Conservation (phyloP, 2,888 invertebrate species). For the Luffia ferchaultella region DNA sequence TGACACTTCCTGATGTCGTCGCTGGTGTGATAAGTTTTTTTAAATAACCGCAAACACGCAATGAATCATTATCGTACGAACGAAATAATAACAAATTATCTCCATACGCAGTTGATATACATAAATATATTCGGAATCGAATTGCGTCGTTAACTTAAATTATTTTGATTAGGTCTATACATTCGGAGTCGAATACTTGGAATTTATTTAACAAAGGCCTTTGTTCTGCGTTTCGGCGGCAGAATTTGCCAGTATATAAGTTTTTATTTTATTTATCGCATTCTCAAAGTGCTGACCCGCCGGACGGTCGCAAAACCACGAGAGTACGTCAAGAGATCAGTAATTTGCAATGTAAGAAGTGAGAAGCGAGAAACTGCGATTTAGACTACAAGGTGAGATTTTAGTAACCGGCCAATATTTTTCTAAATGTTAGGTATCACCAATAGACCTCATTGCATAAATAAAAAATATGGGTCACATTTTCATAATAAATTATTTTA, state of each 20-base stretch:
- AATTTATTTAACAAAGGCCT: conserved; percentile 6
- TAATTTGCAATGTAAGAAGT: too few relatives aligned
- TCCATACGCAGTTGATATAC: not conserved
- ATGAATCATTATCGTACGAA: not conserved
- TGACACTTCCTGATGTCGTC: not conserved
- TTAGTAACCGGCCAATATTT: too few relatives aligned
- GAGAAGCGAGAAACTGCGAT: too few relatives aligned
- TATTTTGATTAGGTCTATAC: not conserved
- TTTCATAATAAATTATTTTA: too few relatives aligned
- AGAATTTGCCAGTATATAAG: not conserved
- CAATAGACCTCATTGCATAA: too few relatives aligned
- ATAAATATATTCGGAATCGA: not conserved
- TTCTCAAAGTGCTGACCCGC: conserved; percentile 49
- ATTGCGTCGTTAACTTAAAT: not conserved
- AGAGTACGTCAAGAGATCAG: too few relatives aligned
- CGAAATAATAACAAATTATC: too few relatives aligned
- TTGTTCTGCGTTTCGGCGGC: conserved; percentile 6
- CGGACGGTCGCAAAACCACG: conserved; percentile 1
- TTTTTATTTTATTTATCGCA: conserved; percentile 44
- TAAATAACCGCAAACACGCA: too few relatives aligned
- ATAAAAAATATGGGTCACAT: too few relatives aligned
- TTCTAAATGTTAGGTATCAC: too few relatives aligned
- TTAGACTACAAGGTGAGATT: too few relatives aligned
- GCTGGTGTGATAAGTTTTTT: not conserved
- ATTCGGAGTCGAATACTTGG: conserved; percentile 1